phyloP scores from a whole-genome alignment of 1,140 invertebrate genomes.

The Mamestra configurata region DNA sequence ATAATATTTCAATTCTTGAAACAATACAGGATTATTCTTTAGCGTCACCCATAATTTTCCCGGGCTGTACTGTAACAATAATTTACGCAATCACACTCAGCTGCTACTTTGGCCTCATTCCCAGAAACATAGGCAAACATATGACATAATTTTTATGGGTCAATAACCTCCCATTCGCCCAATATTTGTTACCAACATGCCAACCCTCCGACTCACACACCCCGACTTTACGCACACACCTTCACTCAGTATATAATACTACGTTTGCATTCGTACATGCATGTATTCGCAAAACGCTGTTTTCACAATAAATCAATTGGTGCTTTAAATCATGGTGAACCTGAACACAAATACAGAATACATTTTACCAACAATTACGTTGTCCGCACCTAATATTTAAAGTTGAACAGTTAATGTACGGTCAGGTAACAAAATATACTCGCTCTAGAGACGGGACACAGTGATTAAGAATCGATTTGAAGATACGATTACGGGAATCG shows the following conservation, averaged over 20 bases:
- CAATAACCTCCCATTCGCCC: constrained; percentile 33
- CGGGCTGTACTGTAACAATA: neutral
- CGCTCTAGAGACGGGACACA: neutral
- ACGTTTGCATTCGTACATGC: constrained; percentile 4
- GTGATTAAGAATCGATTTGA: constrained; percentile 10
- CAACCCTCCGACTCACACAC: neutral
- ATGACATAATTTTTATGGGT: constrained; percentile 32
- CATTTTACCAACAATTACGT: constrained; percentile 48
- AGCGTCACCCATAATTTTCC: too few relatives aligned
- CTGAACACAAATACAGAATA: constrained; percentile 19
- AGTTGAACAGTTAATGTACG: constrained; percentile 45
- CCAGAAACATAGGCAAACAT: neutral
- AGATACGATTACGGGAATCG: neutral
- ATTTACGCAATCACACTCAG: neutral
- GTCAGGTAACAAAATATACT: constrained; percentile 22
- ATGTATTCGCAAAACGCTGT: constrained; percentile 31
- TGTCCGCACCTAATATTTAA: constrained; percentile 55
- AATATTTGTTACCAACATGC: neutral
- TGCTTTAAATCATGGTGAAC: constrained; percentile 39
- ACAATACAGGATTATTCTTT: too few relatives aligned
- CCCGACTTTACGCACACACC: neutral
- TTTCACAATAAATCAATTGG: constrained; percentile 33
- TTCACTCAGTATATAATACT: neutral
- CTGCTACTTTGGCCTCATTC: neutral
- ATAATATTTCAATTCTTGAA: too few relatives aligned